Conservation (phyloP, 2,797 vertebrate genomes). For the Etheostoma nigrum region DNA sequence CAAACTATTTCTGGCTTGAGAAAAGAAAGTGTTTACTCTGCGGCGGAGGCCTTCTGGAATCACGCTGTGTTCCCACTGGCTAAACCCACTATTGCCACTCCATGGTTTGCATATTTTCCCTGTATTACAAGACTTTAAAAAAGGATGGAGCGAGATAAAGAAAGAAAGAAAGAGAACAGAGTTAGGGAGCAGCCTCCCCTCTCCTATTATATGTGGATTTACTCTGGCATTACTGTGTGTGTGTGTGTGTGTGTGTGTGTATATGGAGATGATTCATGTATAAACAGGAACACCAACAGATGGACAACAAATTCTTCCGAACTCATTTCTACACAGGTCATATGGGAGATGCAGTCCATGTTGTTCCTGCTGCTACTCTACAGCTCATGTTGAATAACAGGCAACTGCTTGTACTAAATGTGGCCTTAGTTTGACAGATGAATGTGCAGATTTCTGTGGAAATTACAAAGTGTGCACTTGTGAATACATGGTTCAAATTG, state of each 20-base stretch:
- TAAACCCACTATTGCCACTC: slow-evolving; percentile 85
- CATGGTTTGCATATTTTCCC: slow-evolving; percentile 87
- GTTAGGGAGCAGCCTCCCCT: slow-evolving; percentile 45
- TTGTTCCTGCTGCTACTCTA: slow-evolving; percentile 34
- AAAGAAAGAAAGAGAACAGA: slow-evolving; percentile 51
- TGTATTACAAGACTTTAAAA: slow-evolving; percentile 83
- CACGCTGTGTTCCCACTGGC: slow-evolving; percentile 86
- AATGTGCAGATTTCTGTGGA: slow-evolving; percentile 54
- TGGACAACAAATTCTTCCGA: slow-evolving; percentile 68
- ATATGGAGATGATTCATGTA: slow-evolving; percentile 69
- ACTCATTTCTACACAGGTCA: slow-evolving; percentile 64
- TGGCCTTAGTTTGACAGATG: slow-evolving; percentile 33
- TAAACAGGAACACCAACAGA: slow-evolving; percentile 76
- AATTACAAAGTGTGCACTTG: slow-evolving; percentile 44
- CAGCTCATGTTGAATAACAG: slow-evolving; percentile 45
- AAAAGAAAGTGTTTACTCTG: slow-evolving; percentile 89
- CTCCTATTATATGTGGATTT: slow-evolving; percentile 72
- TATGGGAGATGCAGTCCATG: slow-evolving; percentile 58
- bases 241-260: slow-evolving; percentile 32
- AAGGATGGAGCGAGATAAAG: slow-evolving; percentile 67
- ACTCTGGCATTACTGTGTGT: slow-evolving; percentile 38
- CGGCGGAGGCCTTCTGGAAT: slow-evolving; percentile 82
- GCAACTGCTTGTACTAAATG: slow-evolving; percentile 40
- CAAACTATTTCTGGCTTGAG: slow-evolving; percentile 89
- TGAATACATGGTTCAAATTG: slow-evolving; percentile 14